Conservation (phyloP, 2,888 invertebrate genomes). For the Pollenia amentaria region DNA sequence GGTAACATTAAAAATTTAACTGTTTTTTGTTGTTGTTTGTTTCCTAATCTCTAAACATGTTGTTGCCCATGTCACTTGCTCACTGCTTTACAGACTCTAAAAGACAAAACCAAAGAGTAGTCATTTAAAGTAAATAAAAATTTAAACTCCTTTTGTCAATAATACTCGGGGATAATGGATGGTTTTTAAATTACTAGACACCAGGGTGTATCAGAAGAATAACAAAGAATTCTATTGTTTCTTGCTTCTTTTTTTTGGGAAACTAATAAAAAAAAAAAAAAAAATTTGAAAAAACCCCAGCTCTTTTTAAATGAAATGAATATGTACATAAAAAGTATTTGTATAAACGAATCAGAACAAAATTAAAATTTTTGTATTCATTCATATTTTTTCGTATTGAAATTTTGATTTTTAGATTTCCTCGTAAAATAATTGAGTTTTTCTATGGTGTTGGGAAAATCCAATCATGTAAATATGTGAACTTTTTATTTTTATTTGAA, state of each 20-base stretch:
- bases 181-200: slow-evolving; percentile 19
- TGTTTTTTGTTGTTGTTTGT: background rate
- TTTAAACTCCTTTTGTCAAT: slow-evolving; percentile 32
- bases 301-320: slow-evolving; percentile 53
- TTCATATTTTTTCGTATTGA: slow-evolving; percentile 6
- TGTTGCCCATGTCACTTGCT: background rate
- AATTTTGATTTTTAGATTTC: slow-evolving; percentile 62
- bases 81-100: slow-evolving; percentile 11
- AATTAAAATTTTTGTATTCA: slow-evolving; percentile 27
- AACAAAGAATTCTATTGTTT: slow-evolving; percentile 58
- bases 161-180: slow-evolving; percentile 10
- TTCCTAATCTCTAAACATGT: background rate
- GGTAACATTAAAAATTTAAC: slow-evolving; percentile 20
- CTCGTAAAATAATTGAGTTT: slow-evolving; percentile 55
- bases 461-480: slow-evolving; percentile 37
- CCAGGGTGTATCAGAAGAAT: background rate
- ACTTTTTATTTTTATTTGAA: slow-evolving; percentile 16
- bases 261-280: slow-evolving; percentile 3
- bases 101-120: background rate
- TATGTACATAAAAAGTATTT: slow-evolving; percentile 36
- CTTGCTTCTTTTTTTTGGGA: background rate
- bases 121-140: slow-evolving; percentile 12
- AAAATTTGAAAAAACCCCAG: slow-evolving; percentile 12
- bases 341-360: slow-evolving; percentile 24
- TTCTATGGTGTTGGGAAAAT: slow-evolving; percentile 3